phyloP scores from a whole-genome alignment of 1,140 invertebrate genomes.

The Asobara japonica region DNA sequence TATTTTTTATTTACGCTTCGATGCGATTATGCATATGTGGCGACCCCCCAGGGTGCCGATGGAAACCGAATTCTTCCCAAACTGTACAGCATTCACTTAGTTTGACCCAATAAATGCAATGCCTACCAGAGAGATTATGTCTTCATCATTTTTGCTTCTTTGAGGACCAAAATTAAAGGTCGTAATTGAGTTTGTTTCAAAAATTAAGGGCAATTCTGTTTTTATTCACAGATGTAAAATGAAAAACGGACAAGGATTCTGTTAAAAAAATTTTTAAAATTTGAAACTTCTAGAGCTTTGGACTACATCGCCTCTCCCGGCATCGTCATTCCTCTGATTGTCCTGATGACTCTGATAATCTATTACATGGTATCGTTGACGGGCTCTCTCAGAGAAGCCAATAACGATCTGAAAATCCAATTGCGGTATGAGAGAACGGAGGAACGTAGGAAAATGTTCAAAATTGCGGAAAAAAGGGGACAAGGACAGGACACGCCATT shows the following conservation, averaged over 20 bases:
- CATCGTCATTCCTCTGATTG: constrained; percentile 91
- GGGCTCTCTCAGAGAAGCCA: constrained; percentile 88
- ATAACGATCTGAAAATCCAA: constrained; percentile 90
- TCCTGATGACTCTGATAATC: constrained; percentile 92
- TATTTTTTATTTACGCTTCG: too few relatives aligned
- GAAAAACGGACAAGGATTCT: not conserved
- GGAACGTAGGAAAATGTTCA: constrained; percentile 92
- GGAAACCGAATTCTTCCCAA: too few relatives aligned
- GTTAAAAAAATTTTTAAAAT: constrained; percentile 4
- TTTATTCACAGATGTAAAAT: too few relatives aligned
- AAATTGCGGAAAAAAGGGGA: constrained; percentile 78
- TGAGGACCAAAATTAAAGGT: too few relatives aligned
- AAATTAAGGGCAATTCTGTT: too few relatives aligned
- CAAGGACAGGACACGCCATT: constrained; percentile 71
- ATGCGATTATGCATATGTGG: too few relatives aligned
- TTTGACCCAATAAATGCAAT: too few relatives aligned
- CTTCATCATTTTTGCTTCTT: too few relatives aligned
- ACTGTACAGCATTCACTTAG: too few relatives aligned
- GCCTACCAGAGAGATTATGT: too few relatives aligned
- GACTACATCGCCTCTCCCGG: constrained; percentile 93
- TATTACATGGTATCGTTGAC: constrained; percentile 95
- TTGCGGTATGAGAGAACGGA: constrained; percentile 88
- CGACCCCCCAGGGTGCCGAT: too few relatives aligned
- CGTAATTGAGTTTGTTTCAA: too few relatives aligned
- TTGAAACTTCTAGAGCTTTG: constrained; percentile 74